Conservation (phyloP, 2,888 invertebrate genomes). For the Lobophora halterata region DNA sequence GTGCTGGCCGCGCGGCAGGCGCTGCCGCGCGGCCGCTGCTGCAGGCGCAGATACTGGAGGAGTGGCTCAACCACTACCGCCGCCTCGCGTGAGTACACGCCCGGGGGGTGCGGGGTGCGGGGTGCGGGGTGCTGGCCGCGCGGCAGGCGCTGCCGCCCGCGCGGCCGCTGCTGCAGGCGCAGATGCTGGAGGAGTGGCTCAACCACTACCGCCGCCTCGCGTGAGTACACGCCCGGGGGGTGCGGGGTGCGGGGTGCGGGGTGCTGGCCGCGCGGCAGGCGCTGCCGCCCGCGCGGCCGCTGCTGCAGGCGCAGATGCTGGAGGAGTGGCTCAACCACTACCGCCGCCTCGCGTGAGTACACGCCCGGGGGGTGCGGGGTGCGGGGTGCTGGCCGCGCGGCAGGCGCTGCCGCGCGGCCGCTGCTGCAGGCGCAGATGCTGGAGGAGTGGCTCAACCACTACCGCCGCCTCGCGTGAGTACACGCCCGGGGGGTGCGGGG, state of each 20-base stretch:
- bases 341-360: background rate
- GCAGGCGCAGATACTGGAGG: too few relatives aligned
- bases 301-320: too few relatives aligned
- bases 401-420: conserved; percentile 87
- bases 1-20: too few relatives aligned
- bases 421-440: conserved; percentile 92
- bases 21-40: too few relatives aligned
- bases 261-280: too few relatives aligned
- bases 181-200: too few relatives aligned
- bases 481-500: too few relatives aligned
- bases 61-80: too few relatives aligned
- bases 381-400: conserved; percentile 86
- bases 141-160: too few relatives aligned
- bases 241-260: background rate
- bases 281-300: too few relatives aligned
- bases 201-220: conserved; percentile 94
- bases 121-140: conserved; percentile 91
- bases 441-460: conserved; percentile 96
- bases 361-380: background rate
- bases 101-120: background rate
- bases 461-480: conserved; percentile 87
- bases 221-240: conserved; percentile 67
- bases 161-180: too few relatives aligned
- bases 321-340: too few relatives aligned
- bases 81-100: background rate